A percentile compares a stretch with the other conserved stretches of the same genome.
Conservation (phyloP, 2,888 invertebrate genomes). For the Cremastobaeus sp. region DNA sequence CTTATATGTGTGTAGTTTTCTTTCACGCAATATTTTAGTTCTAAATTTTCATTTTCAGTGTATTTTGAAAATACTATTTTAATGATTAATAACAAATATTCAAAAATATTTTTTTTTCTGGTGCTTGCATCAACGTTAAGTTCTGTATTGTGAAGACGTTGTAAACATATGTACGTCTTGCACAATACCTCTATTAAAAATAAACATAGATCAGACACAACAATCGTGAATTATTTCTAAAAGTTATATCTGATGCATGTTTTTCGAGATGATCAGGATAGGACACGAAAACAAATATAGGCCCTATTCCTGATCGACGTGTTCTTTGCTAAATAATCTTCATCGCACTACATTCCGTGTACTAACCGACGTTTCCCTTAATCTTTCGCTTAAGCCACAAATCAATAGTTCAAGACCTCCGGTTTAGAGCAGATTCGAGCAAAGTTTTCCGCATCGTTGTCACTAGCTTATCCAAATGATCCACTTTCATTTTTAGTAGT, state of each 20-base stretch:
- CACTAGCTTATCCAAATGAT: constrained; percentile 84
- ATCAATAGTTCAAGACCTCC: not conserved
- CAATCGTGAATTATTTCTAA: not conserved
- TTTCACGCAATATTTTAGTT: too few species aligned
- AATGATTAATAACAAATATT: too few species aligned
- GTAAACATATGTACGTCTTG: constrained; percentile 43
- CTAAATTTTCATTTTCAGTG: too few species aligned
- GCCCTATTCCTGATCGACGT: constrained; percentile 28
- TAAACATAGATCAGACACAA: not conserved
- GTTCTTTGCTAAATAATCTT: not conserved
- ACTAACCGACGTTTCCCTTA: too few species aligned
- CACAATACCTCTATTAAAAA: constrained; percentile 7
- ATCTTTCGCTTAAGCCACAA: too few species aligned
- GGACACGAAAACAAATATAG: constrained; percentile 56
- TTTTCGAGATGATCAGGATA: constrained; percentile 15
- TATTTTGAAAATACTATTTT: too few species aligned
- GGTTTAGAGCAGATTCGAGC: constrained; percentile 82
- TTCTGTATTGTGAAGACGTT: constrained; percentile 14
- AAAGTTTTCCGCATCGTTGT: constrained; percentile 83
- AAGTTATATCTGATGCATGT: not conserved
- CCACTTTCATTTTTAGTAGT: constrained; percentile 83
- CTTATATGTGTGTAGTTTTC: too few species aligned
- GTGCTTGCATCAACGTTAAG: too few species aligned
- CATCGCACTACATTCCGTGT: too few species aligned
- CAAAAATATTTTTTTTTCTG: too few species aligned